Conservation (phyloP, 2,888 invertebrate genomes). For the Clunio marinus region DNA sequence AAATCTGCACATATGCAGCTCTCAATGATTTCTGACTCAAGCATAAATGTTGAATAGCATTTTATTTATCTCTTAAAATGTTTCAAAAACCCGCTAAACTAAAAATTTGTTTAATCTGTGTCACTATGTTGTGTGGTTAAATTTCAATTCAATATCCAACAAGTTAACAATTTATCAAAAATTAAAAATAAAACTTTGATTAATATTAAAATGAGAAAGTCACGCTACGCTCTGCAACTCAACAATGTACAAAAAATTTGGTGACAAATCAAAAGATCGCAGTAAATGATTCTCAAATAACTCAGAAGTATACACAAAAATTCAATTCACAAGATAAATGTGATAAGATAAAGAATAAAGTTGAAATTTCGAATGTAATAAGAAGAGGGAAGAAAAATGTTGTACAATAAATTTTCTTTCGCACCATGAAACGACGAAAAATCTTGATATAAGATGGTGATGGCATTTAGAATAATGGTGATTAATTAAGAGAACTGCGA, state of each 20-base stretch:
- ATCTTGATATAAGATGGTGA: constrained; percentile 25
- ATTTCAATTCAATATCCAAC: too few relatives aligned
- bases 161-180: too few relatives aligned
- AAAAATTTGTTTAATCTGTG: too few relatives aligned
- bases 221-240: too few relatives aligned
- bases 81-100: too few relatives aligned
- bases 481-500: not conserved
- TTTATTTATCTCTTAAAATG: too few relatives aligned
- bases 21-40: not conserved
- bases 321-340: constrained; percentile 2
- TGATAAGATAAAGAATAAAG: not conserved
- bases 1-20: constrained; percentile 11
- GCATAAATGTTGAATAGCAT: too few relatives aligned
- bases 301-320: constrained; percentile 1
- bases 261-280: not conserved
- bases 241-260: too few relatives aligned
- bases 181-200: too few relatives aligned
- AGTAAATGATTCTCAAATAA: not conserved
- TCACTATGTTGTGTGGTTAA: too few relatives aligned
- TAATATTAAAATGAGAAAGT: too few relatives aligned
- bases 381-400: constrained; percentile 19
- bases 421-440: not conserved
- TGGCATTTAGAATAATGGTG: not conserved
- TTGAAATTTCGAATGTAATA: not conserved
- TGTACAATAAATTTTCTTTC: constrained; percentile 34